These are phyloP conservation scores for Cosmopolites sordidus DNA, from an alignment of 2,888 invertebrate genomes.

Conservation along the genomic window DNA sequence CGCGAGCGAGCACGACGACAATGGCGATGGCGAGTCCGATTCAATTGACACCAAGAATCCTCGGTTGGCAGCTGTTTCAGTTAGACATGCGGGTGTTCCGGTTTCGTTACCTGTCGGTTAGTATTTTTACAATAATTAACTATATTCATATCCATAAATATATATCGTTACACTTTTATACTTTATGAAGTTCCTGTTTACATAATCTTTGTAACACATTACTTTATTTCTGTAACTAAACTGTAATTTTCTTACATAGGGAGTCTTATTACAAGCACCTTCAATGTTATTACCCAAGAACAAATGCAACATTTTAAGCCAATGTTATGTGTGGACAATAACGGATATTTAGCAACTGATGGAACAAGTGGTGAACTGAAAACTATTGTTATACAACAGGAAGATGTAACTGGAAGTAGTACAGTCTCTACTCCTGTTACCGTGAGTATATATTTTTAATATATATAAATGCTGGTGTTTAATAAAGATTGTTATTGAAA, in stretches of 20 bases:
- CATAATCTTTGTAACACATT: background rate
- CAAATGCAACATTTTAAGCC: slow-evolving; percentile 81
- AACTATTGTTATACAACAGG: slow-evolving; percentile 71
- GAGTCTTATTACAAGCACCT: slow-evolving; percentile 75
- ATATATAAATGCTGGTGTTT: too few species aligned
- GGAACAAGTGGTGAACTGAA: slow-evolving; percentile 65
- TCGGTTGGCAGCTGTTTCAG: slow-evolving; percentile 44
- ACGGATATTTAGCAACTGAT: slow-evolving; percentile 73
- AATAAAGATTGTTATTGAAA: too few species aligned
- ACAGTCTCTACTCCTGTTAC: slow-evolving; percentile 31
- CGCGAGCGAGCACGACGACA: slow-evolving; percentile 58
- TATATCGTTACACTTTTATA: too few species aligned
- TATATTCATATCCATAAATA: too few species aligned
- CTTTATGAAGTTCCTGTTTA: too few species aligned
- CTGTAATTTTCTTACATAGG: slow-evolving; percentile 36
- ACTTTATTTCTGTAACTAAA: background rate
- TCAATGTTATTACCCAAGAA: slow-evolving; percentile 82
- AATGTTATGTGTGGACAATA: slow-evolving; percentile 81
- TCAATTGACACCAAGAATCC: slow-evolving; percentile 41
- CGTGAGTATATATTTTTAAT: slow-evolving; percentile 8
- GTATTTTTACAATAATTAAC: too few species aligned
- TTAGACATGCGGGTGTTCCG: slow-evolving; percentile 51
- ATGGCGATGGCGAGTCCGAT: slow-evolving; percentile 51
- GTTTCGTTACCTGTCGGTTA: slow-evolving; percentile 67
- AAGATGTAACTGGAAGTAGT: slow-evolving; percentile 42